Evolutionary conservation across 2,113 vertebrate genomes (phyloP).

Genomic region (Pteruthius melanotis): DNA sequence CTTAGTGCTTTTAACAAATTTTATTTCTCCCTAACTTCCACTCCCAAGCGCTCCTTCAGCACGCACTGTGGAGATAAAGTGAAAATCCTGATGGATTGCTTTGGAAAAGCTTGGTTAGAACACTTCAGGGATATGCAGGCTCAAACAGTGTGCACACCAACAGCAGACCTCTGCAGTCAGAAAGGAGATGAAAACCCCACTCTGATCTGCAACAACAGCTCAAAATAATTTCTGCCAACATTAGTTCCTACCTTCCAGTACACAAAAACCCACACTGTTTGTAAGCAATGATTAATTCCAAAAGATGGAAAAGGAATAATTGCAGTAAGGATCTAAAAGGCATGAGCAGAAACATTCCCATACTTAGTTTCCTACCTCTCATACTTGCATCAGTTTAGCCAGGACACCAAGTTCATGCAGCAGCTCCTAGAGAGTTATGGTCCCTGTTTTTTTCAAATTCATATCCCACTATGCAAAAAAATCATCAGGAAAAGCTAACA

Average conservation of each 20-base stretch:
- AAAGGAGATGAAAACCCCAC: background rate
- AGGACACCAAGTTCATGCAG: background rate
- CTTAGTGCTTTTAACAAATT: background rate
- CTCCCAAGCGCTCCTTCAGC: background rate
- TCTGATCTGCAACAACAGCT: background rate
- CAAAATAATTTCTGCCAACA: background rate
- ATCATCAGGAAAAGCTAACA: background rate
- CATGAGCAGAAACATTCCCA: background rate
- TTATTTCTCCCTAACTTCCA: background rate
- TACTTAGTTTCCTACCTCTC: background rate
- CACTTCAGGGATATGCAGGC: background rate
- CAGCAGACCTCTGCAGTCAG: background rate
- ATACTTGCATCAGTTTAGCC: background rate
- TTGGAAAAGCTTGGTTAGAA: background rate
- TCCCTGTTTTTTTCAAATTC: background rate
- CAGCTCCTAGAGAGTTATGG: background rate
- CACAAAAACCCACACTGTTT: accelerated
- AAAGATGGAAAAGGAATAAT: background rate
- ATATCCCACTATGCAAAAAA: background rate
- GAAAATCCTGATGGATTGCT: background rate
- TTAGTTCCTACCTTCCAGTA: background rate
- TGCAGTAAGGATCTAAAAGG: background rate
- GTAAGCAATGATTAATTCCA: background rate
- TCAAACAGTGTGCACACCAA: background rate
- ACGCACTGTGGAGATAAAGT: accelerated